A percentile compares a stretch with the other conserved stretches of the same genome.
These are phyloP conservation scores for Rhagoletis pomonella DNA, from an alignment of 1,140 invertebrate genomes.

Conservation along the genomic window DNA sequence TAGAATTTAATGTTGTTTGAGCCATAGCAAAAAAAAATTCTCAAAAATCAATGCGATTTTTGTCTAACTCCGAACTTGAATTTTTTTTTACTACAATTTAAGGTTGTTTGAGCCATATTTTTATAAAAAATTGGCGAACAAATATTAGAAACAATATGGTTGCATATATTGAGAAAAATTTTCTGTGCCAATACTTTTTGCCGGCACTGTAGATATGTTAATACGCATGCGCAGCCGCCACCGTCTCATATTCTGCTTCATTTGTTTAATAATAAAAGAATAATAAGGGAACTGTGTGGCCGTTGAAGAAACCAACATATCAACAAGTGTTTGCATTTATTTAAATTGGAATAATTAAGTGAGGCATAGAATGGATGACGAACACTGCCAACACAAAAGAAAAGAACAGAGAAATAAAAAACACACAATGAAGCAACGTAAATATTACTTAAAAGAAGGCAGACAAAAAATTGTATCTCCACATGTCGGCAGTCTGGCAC, in stretches of 20 bases:
- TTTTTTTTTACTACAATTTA: no score
- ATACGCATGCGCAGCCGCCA: no score
- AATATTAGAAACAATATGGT: no score
- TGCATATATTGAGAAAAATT: no score
- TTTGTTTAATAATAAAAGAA: constrained; percentile 5
- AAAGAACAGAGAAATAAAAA: not conserved
- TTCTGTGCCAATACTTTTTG: no score
- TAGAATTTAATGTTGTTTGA: no score
- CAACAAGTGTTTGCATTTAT: constrained; percentile 47
- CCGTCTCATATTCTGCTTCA: not conserved
- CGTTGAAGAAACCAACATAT: not conserved
- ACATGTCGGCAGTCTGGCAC: not conserved
- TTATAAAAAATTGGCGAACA: no score
- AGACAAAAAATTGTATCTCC: not conserved
- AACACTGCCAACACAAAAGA: not conserved
- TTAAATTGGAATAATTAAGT: constrained; percentile 47
- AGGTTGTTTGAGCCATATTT: no score
- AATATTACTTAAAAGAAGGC: not conserved
- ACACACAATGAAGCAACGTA: not conserved
- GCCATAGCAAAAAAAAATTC: no score
- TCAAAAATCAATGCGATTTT: no score
- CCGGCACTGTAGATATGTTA: no score
- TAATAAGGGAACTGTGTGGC: not conserved
- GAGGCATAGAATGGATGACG: not conserved
- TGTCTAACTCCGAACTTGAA: no score